A percentile compares a stretch with the other conserved stretches of the same genome.
Evolutionary conservation across 64 coral and sea anemone species (phyloP).

Genomic region (Montipora foliosa): DNA sequence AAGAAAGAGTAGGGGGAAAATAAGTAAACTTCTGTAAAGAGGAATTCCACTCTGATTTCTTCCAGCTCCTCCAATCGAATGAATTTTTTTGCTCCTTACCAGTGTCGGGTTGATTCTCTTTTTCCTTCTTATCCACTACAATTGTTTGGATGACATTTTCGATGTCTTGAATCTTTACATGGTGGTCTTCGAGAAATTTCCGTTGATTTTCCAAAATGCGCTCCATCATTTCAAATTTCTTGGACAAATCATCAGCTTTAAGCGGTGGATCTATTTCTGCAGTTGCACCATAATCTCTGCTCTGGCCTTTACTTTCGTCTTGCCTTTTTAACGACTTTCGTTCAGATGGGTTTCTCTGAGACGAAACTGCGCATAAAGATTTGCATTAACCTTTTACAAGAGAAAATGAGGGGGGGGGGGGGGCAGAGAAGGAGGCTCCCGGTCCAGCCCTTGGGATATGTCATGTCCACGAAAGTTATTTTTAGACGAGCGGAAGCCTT

Average conservation of each 20-base stretch:
- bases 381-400: not conserved
- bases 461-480: too few species aligned
- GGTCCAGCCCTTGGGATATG: too few species aligned
- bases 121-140: not conserved
- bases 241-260: not conserved
- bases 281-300: constrained; percentile 16
- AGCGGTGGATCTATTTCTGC: not conserved
- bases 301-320: not conserved
- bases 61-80: too few species aligned
- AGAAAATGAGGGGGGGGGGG: too few species aligned
- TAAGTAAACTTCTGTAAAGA: too few species aligned
- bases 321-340: not conserved
- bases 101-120: not conserved
- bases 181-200: constrained; percentile 36
- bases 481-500: too few species aligned
- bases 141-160: constrained; percentile 17
- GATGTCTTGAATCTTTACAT: constrained; percentile 32
- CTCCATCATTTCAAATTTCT: constrained; percentile 26
- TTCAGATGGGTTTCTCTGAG: not conserved
- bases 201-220: constrained; percentile 12
- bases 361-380: not conserved
- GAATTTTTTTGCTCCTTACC: not conserved
- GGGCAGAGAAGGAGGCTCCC: too few species aligned
- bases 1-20: too few species aligned
- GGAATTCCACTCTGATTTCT: too few species aligned